phyloP scores from a whole-genome alignment of 53 echinoderm and acorn worm genomes.

The Holothuria scabra region DNA sequence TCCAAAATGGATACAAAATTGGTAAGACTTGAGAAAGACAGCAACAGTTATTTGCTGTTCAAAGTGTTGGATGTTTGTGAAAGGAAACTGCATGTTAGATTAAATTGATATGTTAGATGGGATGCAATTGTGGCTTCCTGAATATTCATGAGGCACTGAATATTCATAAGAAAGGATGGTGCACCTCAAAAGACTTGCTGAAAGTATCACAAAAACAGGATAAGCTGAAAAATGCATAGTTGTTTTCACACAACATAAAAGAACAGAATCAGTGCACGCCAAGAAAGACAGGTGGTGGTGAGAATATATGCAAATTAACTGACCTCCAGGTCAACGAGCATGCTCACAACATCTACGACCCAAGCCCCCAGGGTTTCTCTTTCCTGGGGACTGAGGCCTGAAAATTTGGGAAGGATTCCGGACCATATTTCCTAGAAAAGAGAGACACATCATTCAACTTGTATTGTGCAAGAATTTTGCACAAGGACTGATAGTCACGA shows the following conservation, averaged over 20 bases:
- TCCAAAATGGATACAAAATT: no score
- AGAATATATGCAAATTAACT: slow-evolving; percentile 78
- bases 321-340: slow-evolving; percentile 99
- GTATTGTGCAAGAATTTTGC: no score
- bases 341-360: slow-evolving; percentile 99
- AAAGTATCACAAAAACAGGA: not conserved
- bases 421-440: slow-evolving; percentile 94
- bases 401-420: slow-evolving; percentile 88
- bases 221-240: not conserved
- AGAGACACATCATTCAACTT: slow-evolving; percentile 18
- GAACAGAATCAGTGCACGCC: slow-evolving; percentile 27
- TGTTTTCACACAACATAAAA: not conserved
- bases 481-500: no score
- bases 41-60: no score
- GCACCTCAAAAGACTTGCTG: no score
- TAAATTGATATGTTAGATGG: no score
- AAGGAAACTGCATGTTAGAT: no score
- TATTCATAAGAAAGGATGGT: no score
- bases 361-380: slow-evolving; percentile 93
- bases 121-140: no score
- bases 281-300: slow-evolving; percentile 12
- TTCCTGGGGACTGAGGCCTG: slow-evolving; percentile 84
- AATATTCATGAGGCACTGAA: no score
- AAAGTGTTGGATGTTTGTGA: no score
- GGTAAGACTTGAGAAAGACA: no score